phyloP scores from a whole-genome alignment of 2,888 invertebrate genomes.

The Cylindroiulus punctatus region DNA sequence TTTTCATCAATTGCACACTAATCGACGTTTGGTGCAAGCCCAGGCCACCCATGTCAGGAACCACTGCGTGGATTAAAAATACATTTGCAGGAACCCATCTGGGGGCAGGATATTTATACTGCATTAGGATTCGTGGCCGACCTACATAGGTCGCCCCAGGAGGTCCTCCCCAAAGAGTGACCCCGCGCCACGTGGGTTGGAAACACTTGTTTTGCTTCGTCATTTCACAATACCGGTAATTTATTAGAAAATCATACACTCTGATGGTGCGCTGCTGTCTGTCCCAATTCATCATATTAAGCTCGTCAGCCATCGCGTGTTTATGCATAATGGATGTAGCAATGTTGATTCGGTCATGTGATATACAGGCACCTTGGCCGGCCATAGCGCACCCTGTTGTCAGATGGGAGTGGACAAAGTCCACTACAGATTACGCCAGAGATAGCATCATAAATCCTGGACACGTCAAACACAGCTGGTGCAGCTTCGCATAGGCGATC shows the following conservation, averaged over 20 bases:
- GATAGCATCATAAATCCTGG: slow-evolving; percentile 19
- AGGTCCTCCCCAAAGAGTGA: slow-evolving; percentile 39
- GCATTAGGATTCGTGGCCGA: slow-evolving; percentile 1
- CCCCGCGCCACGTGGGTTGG: slow-evolving; percentile 40
- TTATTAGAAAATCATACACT: slow-evolving; percentile 45
- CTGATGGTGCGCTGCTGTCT: neutral
- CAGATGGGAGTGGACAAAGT: slow-evolving; percentile 24
- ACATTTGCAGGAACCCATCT: slow-evolving; percentile 29
- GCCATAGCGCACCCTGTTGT: neutral
- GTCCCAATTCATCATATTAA: slow-evolving; percentile 34
- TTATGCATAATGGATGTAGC: slow-evolving; percentile 33
- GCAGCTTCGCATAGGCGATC: neutral
- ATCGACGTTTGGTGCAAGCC: neutral
- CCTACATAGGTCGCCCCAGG: slow-evolving; percentile 24
- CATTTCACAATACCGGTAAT: slow-evolving; percentile 39
- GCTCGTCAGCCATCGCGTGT: neutral
- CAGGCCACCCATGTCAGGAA: slow-evolving; percentile 39
- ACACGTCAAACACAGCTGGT: slow-evolving; percentile 29
- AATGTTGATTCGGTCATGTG: neutral
- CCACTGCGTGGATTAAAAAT: slow-evolving; percentile 43
- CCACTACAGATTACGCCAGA: slow-evolving; percentile 6
- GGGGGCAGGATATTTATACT: slow-evolving; percentile 43
- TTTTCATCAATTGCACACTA: neutral
- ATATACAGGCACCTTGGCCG: neutral
- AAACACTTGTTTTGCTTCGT: slow-evolving; percentile 44